Percentiles rank a stretch among this genome's conserved stretches.
Conservation (phyloP, 1,140 invertebrate genomes). For the Monomorium pharaonis region DNA sequence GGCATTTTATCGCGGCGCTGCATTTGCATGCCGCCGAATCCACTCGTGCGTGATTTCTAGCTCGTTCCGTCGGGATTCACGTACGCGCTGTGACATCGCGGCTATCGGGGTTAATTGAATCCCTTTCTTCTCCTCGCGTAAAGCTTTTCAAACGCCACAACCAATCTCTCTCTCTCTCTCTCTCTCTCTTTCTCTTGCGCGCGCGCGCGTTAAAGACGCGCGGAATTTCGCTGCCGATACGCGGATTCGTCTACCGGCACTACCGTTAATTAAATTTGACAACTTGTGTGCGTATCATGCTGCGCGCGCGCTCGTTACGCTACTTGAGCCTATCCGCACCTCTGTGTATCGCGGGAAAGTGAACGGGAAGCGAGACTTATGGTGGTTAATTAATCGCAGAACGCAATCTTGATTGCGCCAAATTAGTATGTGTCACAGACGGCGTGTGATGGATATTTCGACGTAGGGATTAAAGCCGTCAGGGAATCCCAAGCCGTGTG, state of each 20-base stretch:
- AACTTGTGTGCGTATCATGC: background rate
- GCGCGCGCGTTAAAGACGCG: background rate
- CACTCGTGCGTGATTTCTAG: slow-evolving; percentile 59
- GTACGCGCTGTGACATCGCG: background rate
- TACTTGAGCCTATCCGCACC: background rate
- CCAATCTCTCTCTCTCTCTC: background rate
- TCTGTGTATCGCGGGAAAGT: slow-evolving; percentile 17
- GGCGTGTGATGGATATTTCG: slow-evolving; percentile 33
- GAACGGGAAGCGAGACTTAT: slow-evolving; percentile 16
- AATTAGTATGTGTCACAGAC: slow-evolving; percentile 45
- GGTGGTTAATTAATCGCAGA: slow-evolving; percentile 27
- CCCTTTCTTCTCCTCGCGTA: background rate
- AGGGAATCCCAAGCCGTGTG: slow-evolving; percentile 25
- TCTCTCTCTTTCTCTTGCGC: too few species aligned
- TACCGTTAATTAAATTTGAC: slow-evolving; percentile 29
- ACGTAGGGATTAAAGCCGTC: slow-evolving; percentile 45
- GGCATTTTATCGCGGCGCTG: background rate
- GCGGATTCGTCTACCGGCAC: background rate
- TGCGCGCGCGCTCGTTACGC: background rate
- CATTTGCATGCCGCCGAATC: slow-evolving; percentile 66
- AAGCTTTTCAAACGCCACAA: background rate
- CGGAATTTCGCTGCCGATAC: background rate
- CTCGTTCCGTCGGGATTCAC: slow-evolving; percentile 15
- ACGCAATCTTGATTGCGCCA: slow-evolving; percentile 39
- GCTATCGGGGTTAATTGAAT: slow-evolving; percentile 27